Conservation (phyloP, 2,113 vertebrate genomes). For the Chloropsis hardwickii region DNA sequence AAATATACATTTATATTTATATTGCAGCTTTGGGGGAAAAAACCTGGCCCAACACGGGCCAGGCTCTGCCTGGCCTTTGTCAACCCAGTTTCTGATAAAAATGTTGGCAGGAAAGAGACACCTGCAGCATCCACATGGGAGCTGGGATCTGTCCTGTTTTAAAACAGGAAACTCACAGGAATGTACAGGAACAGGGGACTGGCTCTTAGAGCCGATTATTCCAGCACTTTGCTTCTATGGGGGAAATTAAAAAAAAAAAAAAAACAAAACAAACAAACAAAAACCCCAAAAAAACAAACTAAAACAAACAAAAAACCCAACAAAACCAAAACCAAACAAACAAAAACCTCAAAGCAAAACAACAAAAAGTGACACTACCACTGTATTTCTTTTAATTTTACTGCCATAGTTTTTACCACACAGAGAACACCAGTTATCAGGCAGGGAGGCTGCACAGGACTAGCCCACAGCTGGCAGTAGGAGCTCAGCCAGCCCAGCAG, state of each 20-base stretch:
- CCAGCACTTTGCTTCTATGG: neutral
- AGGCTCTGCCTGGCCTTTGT: neutral
- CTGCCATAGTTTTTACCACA: neutral
- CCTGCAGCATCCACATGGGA: neutral
- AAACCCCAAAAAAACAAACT: too few relatives aligned
- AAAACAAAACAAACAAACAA: too few relatives aligned
- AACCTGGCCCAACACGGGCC: rapidly evolving
- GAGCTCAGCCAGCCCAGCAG: neutral
- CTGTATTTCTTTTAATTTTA: neutral
- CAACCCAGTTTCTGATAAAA: neutral
- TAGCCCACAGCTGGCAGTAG: neutral
- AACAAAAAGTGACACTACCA: neutral
- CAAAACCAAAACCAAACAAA: too few relatives aligned
- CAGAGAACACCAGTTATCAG: rapidly evolving
- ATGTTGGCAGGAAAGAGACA: neutral
- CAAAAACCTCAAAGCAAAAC: neutral
- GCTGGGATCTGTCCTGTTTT: neutral
- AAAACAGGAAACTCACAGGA: neutral
- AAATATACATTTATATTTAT: neutral
- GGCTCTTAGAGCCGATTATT: rapidly evolving
- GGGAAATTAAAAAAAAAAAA: neutral
- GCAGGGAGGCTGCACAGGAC: neutral
- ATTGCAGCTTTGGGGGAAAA: neutral
- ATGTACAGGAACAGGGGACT: neutral
- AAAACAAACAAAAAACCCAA: neutral